Base-by-base conservation (phyloP, 2,797 vertebrate genomes). In the Lerista edwardsae region DNA sequence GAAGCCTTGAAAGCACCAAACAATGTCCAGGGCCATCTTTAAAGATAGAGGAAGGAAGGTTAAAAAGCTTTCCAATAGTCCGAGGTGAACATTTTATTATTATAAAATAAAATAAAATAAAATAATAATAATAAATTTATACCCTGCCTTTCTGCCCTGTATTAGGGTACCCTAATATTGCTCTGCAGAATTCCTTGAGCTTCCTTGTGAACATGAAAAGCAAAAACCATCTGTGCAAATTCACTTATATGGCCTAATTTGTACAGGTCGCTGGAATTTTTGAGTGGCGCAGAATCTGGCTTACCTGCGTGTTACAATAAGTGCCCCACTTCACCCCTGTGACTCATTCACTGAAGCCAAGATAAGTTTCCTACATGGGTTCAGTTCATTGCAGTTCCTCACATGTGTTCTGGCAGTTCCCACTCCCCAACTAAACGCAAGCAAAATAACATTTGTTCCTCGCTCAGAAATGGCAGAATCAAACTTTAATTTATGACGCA, bases 401-500 rank as follows among this genome's bases (percentile, higher is more conserved):
- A 47, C 27, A 75, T 21, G 25, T 51, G 34, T 15, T 14, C 72
- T 65, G 14, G 7, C 21, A 61, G 59, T 82, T 83, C 36, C 31
- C 39, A n/a, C 41, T 75, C 61, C 41, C 27, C 15, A 29, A 64
- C 29, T 65, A 31, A 65, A 83, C n/a, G 29, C 72, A 75, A 75
- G n/a, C 72, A 36, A 75, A 51, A 79, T 11, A 65, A 68, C 34
- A 55, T 27, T 67, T 17, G 27, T 65, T 75, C 61, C 29, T 39
- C 44, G 36, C 15, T 75, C 29, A 51, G 31, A 47, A 83, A 36
- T 0, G 21, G 57, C 10, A 39, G 31, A 75, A 75, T 61, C 67
- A 75, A 75, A 75, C 31, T 23, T 75, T 76, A 74, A 62, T 82
- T 73, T 62, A 74, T 68, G n/a, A 76, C 57, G 47, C 31, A 68